Conservation (phyloP, 2,797 vertebrate genomes). For the Pseudopleuronectes americanus region DNA sequence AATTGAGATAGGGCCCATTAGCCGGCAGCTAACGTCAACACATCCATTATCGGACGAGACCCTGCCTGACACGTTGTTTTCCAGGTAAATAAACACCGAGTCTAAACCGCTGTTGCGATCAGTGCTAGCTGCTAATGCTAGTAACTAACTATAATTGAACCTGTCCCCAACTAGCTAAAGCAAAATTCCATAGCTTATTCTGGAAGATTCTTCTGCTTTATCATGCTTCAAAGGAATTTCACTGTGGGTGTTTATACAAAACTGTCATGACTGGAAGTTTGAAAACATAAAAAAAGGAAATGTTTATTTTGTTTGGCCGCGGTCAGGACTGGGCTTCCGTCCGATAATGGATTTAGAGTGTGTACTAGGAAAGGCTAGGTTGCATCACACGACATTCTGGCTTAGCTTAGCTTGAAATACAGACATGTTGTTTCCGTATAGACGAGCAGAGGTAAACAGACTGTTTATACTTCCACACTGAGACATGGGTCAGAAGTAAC, state of each 20-base stretch:
- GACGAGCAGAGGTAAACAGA: not conserved
- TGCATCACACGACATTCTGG: not conserved
- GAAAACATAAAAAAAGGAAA: not conserved
- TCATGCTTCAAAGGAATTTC: too few species aligned
- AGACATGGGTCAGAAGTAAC: too few species aligned
- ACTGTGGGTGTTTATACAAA: too few species aligned
- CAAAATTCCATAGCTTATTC: too few species aligned
- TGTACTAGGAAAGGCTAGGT: not conserved
- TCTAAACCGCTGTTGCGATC: too few species aligned
- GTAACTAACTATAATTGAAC: too few species aligned
- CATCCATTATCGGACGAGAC: constrained; percentile 34
- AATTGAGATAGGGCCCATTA: not conserved
- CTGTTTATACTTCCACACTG: too few species aligned
- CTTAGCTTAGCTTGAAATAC: not conserved
- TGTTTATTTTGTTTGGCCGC: too few species aligned
- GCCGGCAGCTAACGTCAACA: constrained; percentile 4
- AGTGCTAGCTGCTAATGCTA: too few species aligned
- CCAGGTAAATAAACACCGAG: too few species aligned
- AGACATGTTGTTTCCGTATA: not conserved
- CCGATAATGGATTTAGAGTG: constrained; percentile 31
- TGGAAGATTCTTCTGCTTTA: too few species aligned
- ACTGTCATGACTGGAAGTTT: not conserved
- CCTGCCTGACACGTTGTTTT: not conserved
- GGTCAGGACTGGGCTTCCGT: not conserved
- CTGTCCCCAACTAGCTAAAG: too few species aligned